phyloP scores from a whole-genome alignment of 2,888 invertebrate species.

The Chalcosyrphus nemorum region DNA sequence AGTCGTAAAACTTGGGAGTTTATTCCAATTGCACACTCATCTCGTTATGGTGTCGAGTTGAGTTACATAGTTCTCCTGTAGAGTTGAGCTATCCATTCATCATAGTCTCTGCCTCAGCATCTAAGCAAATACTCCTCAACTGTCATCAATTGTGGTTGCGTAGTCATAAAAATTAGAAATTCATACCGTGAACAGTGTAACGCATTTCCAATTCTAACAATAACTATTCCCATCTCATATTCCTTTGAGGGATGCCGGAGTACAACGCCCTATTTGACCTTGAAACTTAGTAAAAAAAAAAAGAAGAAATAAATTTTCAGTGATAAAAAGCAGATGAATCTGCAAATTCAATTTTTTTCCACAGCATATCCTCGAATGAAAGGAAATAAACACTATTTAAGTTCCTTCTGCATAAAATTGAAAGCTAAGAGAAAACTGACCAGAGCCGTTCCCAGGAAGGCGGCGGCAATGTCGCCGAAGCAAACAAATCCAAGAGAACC shows the following conservation, averaged over 20 bases:
- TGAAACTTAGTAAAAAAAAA: neutral
- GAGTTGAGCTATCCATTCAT: too few species aligned
- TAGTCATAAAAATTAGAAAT: too few species aligned
- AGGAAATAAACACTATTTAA: constrained; percentile 18
- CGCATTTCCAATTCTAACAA: neutral
- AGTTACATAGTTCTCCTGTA: too few species aligned
- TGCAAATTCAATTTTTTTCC: neutral
- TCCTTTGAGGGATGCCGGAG: neutral
- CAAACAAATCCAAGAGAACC: neutral
- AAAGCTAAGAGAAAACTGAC: constrained; percentile 31
- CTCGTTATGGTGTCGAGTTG: too few species aligned
- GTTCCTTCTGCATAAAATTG: constrained; percentile 8
- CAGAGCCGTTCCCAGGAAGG: neutral
- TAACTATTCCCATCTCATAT: too few species aligned
- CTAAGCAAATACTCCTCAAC: too few species aligned
- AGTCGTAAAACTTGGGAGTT: too few species aligned
- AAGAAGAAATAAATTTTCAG: neutral
- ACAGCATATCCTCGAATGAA: neutral
- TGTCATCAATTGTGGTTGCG: too few species aligned
- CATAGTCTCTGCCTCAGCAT: too few species aligned
- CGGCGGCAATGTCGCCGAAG: neutral
- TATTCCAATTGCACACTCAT: too few species aligned
- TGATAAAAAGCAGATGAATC: constrained; percentile 21
- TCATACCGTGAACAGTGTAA: neutral
- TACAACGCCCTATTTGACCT: neutral